These are phyloP conservation scores for Unio delphinus DNA, from an alignment of 2,888 invertebrate species.

Conservation along the genomic window DNA sequence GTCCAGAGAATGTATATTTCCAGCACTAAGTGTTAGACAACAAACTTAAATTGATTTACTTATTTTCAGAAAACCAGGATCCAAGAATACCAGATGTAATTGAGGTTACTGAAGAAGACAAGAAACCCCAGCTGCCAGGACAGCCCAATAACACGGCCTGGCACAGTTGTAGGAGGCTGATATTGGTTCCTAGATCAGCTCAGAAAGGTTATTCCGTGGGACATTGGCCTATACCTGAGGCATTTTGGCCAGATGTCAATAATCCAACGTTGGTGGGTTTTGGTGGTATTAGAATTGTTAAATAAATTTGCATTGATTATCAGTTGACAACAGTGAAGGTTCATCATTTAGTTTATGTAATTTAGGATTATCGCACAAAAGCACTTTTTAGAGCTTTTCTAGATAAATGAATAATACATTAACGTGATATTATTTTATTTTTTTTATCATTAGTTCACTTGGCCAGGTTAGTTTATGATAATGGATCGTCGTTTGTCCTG, in stretches of 20 bases:
- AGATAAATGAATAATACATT: too few species aligned
- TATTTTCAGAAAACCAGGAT: slow-evolving; percentile 55
- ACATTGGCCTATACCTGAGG: slow-evolving; percentile 99
- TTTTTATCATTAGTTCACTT: too few species aligned
- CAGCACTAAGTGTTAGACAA: too few species aligned
- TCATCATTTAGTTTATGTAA: too few species aligned
- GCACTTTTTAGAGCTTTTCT: too few species aligned
- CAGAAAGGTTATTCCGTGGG: slow-evolving; percentile 90
- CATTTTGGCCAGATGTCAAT: slow-evolving; percentile 95
- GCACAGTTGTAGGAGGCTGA: slow-evolving; percentile 89
- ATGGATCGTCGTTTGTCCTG: too few species aligned
- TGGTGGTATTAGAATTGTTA: neutral
- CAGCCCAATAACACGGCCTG: slow-evolving; percentile 73
- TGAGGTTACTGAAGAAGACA: slow-evolving; percentile 41
- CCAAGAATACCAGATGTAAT: slow-evolving; percentile 47
- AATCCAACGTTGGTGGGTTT: slow-evolving; percentile 82
- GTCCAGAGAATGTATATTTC: too few species aligned
- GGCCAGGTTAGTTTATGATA: too few species aligned
- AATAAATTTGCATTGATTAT: neutral
- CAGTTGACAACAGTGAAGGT: too few species aligned
- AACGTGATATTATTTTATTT: too few species aligned
- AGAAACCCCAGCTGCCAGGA: slow-evolving; percentile 72
- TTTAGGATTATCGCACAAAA: too few species aligned
- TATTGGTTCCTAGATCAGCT: slow-evolving; percentile 92
- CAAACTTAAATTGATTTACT: slow-evolving; percentile 1